Conservation (phyloP, 2,888 invertebrate genomes). For the Drosophila rubida region DNA sequence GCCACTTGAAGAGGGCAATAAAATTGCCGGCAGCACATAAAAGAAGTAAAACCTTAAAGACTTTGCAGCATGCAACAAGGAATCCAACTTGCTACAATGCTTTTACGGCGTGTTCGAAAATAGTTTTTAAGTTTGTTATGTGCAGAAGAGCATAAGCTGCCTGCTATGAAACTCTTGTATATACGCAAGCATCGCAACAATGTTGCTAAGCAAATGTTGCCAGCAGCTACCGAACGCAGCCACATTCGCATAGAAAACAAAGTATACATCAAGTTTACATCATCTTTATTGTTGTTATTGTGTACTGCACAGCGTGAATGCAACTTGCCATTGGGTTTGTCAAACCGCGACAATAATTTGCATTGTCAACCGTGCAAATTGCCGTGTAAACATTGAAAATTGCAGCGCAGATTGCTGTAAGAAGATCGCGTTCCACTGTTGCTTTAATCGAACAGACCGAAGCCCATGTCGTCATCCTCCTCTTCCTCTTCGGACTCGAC, state of each 20-base stretch:
- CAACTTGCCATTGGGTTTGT: conserved; percentile 84
- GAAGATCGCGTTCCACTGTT: conserved; percentile 17
- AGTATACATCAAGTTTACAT: conserved; percentile 51
- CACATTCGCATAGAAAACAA: too few relatives aligned
- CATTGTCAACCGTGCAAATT: conserved; percentile 32
- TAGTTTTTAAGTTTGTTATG: neutral
- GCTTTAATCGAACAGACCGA: conserved; percentile 95
- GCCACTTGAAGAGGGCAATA: conserved; percentile 61
- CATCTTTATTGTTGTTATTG: conserved; percentile 42
- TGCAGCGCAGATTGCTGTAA: conserved; percentile 24
- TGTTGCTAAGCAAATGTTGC: conserved; percentile 20
- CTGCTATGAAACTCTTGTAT: neutral
- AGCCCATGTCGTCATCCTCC: conserved; percentile 98
- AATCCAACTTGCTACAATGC: neutral
- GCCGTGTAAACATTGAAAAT: conserved; percentile 50
- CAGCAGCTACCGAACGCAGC: too few relatives aligned
- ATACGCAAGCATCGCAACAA: conserved; percentile 10
- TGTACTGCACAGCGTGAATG: conserved; percentile 5
- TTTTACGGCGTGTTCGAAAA: neutral
- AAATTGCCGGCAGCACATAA: conserved; percentile 41
- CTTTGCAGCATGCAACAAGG: conserved; percentile 31
- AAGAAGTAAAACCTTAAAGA: conserved; percentile 45
- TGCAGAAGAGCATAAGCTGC: neutral
- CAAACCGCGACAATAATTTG: conserved; percentile 84
- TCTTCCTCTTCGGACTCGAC: conserved; percentile 90